phyloP scores from a whole-genome alignment of 2,113 vertebrate genomes.

The Pteruthius melanotis region DNA sequence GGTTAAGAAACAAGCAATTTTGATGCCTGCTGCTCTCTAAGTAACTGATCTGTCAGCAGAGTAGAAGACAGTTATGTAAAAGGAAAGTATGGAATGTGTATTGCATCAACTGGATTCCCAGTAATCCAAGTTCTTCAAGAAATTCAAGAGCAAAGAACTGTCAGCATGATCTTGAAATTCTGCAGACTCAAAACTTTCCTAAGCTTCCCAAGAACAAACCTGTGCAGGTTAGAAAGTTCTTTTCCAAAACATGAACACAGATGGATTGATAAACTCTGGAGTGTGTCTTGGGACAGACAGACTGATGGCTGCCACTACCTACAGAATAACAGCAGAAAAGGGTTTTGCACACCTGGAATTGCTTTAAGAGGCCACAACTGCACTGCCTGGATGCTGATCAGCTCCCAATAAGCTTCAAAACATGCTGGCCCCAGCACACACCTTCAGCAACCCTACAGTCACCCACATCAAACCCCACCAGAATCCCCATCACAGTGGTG shows the following conservation, averaged over 20 bases:
- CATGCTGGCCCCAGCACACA: background rate
- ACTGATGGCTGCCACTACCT: background rate
- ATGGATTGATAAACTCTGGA: background rate
- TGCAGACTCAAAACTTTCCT: background rate
- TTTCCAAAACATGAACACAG: background rate
- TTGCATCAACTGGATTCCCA: conserved; percentile 18
- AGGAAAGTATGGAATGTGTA: conserved; percentile 8
- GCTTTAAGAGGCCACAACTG: background rate
- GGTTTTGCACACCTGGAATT: background rate
- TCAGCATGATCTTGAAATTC: background rate
- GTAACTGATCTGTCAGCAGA: background rate
- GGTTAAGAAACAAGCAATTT: background rate
- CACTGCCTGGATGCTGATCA: background rate
- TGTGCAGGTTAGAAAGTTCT: background rate
- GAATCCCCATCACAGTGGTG: background rate
- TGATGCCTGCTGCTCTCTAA: conserved; percentile 39
- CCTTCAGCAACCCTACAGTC: background rate
- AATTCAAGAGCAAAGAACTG: background rate
- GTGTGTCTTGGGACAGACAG: background rate
- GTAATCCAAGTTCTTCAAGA: background rate
- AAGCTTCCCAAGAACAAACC: background rate
- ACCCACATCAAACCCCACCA: background rate
- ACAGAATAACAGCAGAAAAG: background rate
- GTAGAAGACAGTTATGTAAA: conserved; percentile 22
- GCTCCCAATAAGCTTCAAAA: background rate